Evolutionary conservation across 2,888 invertebrate genomes (phyloP), one percentile per base, ranked within the genome.

Genomic region (Helobdella robusta): DNA sequence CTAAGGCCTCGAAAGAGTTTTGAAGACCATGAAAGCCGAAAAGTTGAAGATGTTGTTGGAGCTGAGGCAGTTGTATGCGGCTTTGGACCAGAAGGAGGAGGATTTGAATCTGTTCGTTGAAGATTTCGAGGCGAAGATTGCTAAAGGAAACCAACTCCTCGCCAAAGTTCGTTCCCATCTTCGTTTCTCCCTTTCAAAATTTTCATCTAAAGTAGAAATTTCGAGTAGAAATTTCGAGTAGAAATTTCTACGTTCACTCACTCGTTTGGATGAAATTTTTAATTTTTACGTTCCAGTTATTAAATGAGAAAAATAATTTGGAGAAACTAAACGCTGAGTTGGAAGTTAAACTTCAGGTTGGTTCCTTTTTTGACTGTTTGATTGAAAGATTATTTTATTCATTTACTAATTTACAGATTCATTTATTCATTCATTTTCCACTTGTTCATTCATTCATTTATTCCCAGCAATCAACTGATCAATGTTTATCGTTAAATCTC

Each of bases 1-100:
- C 32, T 28, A 6, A 56, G 56, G 30, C 32, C 56, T 56, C 6
- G 56, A 56, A 25, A 30, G 30, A 25, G 32, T n/a, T 30, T 2
- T 56, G 56, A 56, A n/a, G 32, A 56, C 2, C n/a, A 56, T 93
- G 77, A 90, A 91, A 81, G 88, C 89, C 18, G 93, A 94, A 81
- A 92, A 92, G 81, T 88, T 89, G 76, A 93, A 93, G 81, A 84
- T 94, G 70, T 83, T 93, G 73, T 89, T 87, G 77, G 92, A 93
- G 82, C 92, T 93, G 86, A 91, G 91, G 79, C 91, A 93, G 76
- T 84, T 94, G 67, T 94, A 93, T 79, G 86, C 88, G 65, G 91
- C 92, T 8, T 83, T 94, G 68, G 93, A 93, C 80, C 91, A 92
- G 79, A 93, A 93, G 81, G 93, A 94, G 78, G 87, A 89, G 74